Base-by-base conservation (phyloP, 2,797 vertebrate genomes). In the Takifugu rubripes region DNA sequence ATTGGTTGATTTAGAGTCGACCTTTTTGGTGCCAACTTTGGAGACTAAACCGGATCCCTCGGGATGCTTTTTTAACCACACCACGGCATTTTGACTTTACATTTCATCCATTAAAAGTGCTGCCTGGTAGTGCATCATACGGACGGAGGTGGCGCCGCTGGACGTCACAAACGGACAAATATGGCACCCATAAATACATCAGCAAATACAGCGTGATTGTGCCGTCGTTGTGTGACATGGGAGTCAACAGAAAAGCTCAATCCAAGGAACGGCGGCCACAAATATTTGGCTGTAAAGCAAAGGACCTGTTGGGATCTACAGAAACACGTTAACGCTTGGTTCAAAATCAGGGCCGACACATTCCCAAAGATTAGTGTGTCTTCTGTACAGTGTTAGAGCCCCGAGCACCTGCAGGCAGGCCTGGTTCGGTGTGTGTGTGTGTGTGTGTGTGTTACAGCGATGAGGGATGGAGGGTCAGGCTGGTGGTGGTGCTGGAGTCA, bases 141-240 rank as follows among this genome's bases (percentile, higher is more conserved):
- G 75, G 60, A 64, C 74, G 21, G 26, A 70, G 57, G 47, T 74
- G 67, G 69, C 50, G 67, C 61, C 57, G 54, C n/a, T n/a, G 33
- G 59, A 63, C 76, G 79, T 70, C 65, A 65, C 17, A 71, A 82
- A 81, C 50, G 36, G 76, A 68, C 75, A 75, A 84, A 79, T 56
- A 47, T 64, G 70, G 82, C 64, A 83, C 59, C 82, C 75, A 80
- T 68, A 66, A 74, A 75, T 25, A 69, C 71, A 74, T 64, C 59
- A 68, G 72, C 70, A 66, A 59, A 75, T 70, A 68, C 51, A 75
- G 78, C 83, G 67, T 88, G 89, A 90, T 90, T 90, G 88, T 90
- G 86, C 85, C 40, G 54, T 79, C 75, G 65, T 65, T 65, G 66
- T 74, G 48, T 61, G 69, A 68, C 74, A 49, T 56, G 66, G 57